Conservation (phyloP, 2,888 invertebrate genomes). For the Lathronympha strigana region DNA sequence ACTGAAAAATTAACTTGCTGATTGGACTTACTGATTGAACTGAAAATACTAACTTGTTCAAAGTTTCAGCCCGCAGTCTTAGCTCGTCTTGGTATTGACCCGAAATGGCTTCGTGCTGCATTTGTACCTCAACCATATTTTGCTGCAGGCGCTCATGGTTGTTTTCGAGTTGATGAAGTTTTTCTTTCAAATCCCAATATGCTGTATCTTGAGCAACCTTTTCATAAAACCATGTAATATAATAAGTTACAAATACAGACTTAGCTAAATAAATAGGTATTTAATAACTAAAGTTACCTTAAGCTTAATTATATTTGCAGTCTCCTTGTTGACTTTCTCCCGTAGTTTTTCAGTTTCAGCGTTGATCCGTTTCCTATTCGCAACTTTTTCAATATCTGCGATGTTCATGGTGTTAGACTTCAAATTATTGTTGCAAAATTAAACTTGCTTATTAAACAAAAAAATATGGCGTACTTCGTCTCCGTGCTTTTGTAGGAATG, state of each 20-base stretch:
- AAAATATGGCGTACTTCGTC: neutral
- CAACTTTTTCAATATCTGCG: constrained; percentile 61
- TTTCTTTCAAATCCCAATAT: constrained; percentile 73
- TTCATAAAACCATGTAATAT: neutral
- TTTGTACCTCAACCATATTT: constrained; percentile 75
- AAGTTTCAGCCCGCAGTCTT: constrained; percentile 67
- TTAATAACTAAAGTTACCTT: constrained; percentile 54
- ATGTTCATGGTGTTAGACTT: constrained; percentile 58
- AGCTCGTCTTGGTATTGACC: constrained; percentile 70
- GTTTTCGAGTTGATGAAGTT: constrained; percentile 62
- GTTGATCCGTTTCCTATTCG: constrained; percentile 63
- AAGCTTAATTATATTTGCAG: constrained; percentile 68
- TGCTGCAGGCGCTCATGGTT: constrained; percentile 72
- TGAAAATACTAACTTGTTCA: constrained; percentile 61
- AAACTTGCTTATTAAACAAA: neutral
- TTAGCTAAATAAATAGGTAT: too few relatives aligned
- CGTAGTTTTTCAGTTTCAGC: constrained; percentile 66
- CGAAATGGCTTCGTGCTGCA: constrained; percentile 72
- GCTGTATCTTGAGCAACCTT: constrained; percentile 76
- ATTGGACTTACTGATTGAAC: neutral
- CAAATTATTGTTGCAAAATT: neutral
- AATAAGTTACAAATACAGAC: too few relatives aligned
- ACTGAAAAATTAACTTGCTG: neutral
- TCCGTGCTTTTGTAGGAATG: neutral
- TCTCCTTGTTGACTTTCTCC: constrained; percentile 68